Evolutionary conservation across 2,797 vertebrate species (phyloP), one percentile per base, ranked within the genome.

Genomic region (Huso huso): DNA sequence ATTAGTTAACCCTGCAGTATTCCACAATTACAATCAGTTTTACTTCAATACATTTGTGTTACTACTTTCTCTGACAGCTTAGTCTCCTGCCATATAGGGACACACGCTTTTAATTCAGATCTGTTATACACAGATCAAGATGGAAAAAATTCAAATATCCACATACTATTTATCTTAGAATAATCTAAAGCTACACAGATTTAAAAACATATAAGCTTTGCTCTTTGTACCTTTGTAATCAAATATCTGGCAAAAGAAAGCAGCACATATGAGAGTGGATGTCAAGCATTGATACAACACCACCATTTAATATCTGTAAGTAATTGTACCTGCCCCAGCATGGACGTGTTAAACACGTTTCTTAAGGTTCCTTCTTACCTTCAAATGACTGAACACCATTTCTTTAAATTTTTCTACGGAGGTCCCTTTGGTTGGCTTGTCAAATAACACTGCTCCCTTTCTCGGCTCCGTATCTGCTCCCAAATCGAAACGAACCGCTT

Each of bases 351-450:
- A 37, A 37, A 37, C 23, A 37, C 2, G 23, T 37, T 37, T 37
- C 23, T 37, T 37, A 37, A 37, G 23, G 23, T 37, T 37, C 23
- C 23, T 37, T 37, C 23, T 37, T 83, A 98, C 96, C 90, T 97
- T 97, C 49, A 99, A 89, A 73, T 95, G 89, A 72, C 85, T 82
- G 66, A 94, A 84, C 61, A 99, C 94, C 97, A 99, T 99, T 84
- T 96, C 93, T 81, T 93, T 95, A 83, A 99, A 99, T 86, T 91
- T 96, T 71, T 99, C 94, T 78, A 98, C 93, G 52, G 97, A 99
- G 10, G 97, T 99, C 72, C 95, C 96, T 86, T 91, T 93, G 49
- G 90, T 94, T 70, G 96, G 97, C 75, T 94, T 94, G 82, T 94
- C 90, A 83, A 97, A 99, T 10, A 93, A 81, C 4, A 83, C 76